Evolutionary conservation across 1,140 invertebrate genomes (phyloP).

Genomic region (Drosophila nigromelanica): DNA sequence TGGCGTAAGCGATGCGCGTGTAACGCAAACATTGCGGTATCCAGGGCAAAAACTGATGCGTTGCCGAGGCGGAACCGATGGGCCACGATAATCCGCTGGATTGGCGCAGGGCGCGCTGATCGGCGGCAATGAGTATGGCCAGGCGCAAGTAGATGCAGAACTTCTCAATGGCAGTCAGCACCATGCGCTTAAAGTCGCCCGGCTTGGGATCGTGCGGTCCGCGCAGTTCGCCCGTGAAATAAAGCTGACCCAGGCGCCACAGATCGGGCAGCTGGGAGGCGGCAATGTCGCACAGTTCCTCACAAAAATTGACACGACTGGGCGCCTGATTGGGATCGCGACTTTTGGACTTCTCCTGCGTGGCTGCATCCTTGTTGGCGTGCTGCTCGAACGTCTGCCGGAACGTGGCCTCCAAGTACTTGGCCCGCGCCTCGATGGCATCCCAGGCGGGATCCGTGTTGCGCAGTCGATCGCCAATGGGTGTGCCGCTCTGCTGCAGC

Average conservation of each 20-base stretch:
- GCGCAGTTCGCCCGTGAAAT: constrained; percentile 93
- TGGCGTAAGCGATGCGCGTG: constrained; percentile 88
- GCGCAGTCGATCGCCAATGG: constrained; percentile 66
- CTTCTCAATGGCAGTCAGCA: constrained; percentile 87
- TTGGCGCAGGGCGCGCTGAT: constrained; percentile 80
- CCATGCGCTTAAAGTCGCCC: constrained; percentile 86
- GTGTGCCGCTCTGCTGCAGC: constrained; percentile 80
- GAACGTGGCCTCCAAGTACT: constrained; percentile 87
- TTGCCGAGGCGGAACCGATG: constrained; percentile 83
- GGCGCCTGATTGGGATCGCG: constrained; percentile 73
- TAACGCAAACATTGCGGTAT: constrained; percentile 91
- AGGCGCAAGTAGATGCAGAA: constrained; percentile 88
- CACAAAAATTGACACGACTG: constrained; percentile 77
- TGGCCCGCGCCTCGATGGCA: constrained; percentile 92
- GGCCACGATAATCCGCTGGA: constrained; percentile 83
- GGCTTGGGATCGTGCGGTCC: constrained; percentile 88
- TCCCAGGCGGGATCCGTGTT: constrained; percentile 95
- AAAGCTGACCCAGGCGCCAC: constrained; percentile 95
- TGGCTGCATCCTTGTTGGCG: constrained; percentile 64
- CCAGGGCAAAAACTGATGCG: constrained; percentile 88
- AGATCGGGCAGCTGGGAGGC: constrained; percentile 88
- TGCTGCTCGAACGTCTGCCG: constrained; percentile 79
- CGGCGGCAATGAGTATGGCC: constrained; percentile 86
- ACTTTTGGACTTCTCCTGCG: constrained; percentile 69
- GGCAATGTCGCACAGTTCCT: constrained; percentile 82